phyloP scores from a whole-genome alignment of 2,797 vertebrate species.

The Tarsius wallacei region DNA sequence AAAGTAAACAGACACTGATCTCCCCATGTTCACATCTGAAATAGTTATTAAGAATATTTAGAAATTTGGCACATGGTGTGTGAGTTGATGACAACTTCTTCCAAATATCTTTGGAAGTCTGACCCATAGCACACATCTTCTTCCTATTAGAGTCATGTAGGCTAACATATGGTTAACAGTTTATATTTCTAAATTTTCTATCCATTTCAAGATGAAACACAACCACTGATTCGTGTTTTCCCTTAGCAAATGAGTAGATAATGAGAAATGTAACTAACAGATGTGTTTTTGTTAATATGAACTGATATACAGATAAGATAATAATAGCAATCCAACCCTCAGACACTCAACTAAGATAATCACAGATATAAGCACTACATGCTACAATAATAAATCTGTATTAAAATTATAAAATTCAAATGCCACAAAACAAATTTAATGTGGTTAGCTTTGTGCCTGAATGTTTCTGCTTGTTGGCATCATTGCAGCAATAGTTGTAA shows the following conservation, averaged over 20 bases:
- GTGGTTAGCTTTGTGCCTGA: background rate
- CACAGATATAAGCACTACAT: background rate
- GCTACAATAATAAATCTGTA: background rate
- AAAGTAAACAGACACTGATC: constrained; percentile 52
- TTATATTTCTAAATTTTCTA: constrained; percentile 68
- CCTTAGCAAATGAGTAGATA: constrained; percentile 61
- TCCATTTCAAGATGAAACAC: constrained; percentile 69
- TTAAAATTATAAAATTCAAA: background rate
- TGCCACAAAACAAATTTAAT: background rate
- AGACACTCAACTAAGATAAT: background rate
- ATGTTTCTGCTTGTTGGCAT: background rate
- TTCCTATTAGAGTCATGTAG: constrained; percentile 59
- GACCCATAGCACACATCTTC: constrained; percentile 49
- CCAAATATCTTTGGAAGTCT: constrained; percentile 68
- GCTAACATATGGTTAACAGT: constrained; percentile 67
- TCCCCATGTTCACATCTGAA: constrained; percentile 70
- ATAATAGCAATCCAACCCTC: background rate
- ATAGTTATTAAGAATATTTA: constrained; percentile 76
- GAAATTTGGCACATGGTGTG: constrained; percentile 57
- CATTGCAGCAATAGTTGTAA: background rate
- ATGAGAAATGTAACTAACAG: constrained; percentile 57
- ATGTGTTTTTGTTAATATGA: constrained; percentile 29
- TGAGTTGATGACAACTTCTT: constrained; percentile 82
- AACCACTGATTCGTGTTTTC: constrained; percentile 42
- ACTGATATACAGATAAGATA: background rate